A percentile compares a stretch with the other conserved stretches of the same genome.
phyloP scores from a whole-genome alignment of 2,797 vertebrate species.

The Hirundo rustica region DNA sequence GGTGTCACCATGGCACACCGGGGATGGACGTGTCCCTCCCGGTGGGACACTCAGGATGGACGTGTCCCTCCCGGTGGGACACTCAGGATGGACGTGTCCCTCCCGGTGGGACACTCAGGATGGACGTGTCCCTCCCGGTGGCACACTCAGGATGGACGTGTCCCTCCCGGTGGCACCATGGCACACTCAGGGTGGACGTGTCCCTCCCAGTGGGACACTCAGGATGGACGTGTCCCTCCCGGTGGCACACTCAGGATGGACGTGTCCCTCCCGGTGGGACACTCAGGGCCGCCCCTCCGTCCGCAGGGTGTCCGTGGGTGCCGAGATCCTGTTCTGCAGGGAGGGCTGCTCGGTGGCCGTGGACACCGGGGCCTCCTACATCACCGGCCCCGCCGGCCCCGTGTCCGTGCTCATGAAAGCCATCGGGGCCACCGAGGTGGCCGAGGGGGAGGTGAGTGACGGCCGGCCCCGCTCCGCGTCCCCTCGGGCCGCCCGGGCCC shows the following conservation, averaged over 20 bases:
- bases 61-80: fast-evolving
- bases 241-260: fast-evolving
- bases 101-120: fast-evolving
- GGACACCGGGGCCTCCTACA: constrained; percentile 92
- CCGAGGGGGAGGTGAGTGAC: constrained; percentile 81
- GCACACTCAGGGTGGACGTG: background rate
- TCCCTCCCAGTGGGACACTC: no score
- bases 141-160: background rate
- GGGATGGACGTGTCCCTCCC: fast-evolving
- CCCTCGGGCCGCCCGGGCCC: fast-evolving
- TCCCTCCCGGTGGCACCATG: background rate
- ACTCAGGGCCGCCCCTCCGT: background rate
- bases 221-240: background rate
- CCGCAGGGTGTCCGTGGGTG: constrained; percentile 87
- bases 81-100: background rate
- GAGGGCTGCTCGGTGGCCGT: constrained; percentile 88
- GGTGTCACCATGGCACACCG: fast-evolving
- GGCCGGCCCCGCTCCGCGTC: fast-evolving
- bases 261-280: no score
- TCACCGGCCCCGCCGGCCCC: constrained; percentile 89
- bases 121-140: background rate
- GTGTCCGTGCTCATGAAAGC: constrained; percentile 85
- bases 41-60: fast-evolving
- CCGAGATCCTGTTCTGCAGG: constrained; percentile 83
- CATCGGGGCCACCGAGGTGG: constrained; percentile 84